Percentiles rank a stretch among this genome's conserved stretches.
These are phyloP conservation scores for Arctocebus calabarensis DNA, from an alignment of 2,797 vertebrate species.

Conservation along the genomic window DNA sequence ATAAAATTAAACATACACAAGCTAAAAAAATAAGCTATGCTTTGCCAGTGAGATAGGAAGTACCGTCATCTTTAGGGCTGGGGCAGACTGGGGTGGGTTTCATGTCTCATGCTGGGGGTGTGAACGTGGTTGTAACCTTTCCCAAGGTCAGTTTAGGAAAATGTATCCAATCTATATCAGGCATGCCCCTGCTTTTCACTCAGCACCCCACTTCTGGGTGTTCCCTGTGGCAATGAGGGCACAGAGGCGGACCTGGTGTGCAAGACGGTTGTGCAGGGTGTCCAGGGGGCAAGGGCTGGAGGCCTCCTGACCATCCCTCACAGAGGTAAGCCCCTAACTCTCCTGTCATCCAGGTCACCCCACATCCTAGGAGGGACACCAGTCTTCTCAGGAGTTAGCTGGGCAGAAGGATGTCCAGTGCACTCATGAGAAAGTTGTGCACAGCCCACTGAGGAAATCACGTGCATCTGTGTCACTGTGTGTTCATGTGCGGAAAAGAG, in stretches of 20 bases:
- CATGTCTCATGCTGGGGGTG: not conserved
- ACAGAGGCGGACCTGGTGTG: not conserved
- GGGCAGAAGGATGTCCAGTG: not conserved
- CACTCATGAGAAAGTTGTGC: too few relatives aligned
- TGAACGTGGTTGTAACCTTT: not conserved
- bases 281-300: not conserved
- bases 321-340: not conserved
- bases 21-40: not conserved
- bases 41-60: not conserved
- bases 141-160: fast-evolving
- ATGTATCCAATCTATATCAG: fast-evolving
- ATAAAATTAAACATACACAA: not conserved
- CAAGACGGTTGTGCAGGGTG: fast-evolving
- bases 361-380: fast-evolving
- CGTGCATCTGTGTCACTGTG: not conserved
- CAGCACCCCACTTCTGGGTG: not conserved
- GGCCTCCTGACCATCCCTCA: too few relatives aligned
- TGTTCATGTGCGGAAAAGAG: not conserved
- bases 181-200: fast-evolving
- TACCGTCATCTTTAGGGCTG: not conserved
- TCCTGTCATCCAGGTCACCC: not conserved
- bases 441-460: not conserved
- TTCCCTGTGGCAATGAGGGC: fast-evolving
- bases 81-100: too few relatives aligned
- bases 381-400: not conserved